Percentiles rank a stretch among this genome's conserved stretches.
phyloP scores from a whole-genome alignment of 2,113 vertebrate genomes.

The Centrocercus urophasianus region DNA sequence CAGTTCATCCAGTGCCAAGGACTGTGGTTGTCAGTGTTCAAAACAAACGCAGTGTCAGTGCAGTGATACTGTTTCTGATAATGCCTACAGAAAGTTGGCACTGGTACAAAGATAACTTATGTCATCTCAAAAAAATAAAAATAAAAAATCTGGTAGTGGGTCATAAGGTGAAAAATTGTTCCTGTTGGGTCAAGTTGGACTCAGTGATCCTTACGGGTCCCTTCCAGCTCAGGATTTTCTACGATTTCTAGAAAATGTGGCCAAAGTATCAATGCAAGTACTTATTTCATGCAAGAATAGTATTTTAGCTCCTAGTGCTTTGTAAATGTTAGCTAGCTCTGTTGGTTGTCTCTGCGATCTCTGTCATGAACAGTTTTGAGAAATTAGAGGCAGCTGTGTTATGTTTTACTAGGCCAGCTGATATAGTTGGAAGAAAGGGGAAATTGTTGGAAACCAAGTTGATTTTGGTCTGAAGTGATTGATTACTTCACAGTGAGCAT shows the following conservation, averaged over 20 bases:
- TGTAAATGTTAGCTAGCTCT: background rate
- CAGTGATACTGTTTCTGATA: background rate
- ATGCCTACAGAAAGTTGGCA: background rate
- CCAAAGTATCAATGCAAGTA: background rate
- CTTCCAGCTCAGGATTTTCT: no score
- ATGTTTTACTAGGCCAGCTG: background rate
- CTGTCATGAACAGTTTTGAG: background rate
- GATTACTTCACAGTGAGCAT: background rate
- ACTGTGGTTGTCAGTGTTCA: background rate
- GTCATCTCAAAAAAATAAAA: background rate
- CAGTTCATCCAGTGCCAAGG: background rate
- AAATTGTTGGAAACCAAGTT: background rate
- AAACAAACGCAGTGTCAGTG: background rate
- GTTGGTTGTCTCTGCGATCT: background rate
- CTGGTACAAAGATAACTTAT: background rate
- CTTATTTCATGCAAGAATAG: background rate
- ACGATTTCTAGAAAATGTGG: background rate
- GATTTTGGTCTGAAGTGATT: background rate
- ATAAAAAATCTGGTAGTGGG: background rate
- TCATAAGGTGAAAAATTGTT: background rate
- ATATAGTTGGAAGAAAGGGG: background rate
- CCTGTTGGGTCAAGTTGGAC: background rate
- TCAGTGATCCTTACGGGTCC: no score
- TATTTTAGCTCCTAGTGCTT: background rate
- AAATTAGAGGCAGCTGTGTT: background rate